Evolutionary conservation across 2,113 vertebrate genomes (phyloP).

Genomic region (Gadus macrocephalus): DNA sequence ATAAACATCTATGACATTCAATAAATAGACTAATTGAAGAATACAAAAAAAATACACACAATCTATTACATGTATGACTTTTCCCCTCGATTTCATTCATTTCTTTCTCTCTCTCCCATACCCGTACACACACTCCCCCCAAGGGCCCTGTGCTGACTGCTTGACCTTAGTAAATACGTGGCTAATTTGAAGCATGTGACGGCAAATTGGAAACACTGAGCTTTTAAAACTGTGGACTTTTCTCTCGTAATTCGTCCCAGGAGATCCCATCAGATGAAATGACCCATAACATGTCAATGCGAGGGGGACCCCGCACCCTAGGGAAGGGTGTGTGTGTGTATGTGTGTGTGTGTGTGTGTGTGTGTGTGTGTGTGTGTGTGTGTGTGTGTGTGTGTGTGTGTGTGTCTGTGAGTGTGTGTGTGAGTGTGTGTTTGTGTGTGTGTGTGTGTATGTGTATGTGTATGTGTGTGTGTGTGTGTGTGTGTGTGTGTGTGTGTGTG

Average conservation of each 20-base stretch:
- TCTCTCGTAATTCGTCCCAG: constrained; percentile 86
- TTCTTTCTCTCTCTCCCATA: constrained; percentile 4
- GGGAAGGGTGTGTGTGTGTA: constrained; percentile 6
- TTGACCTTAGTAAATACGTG: constrained; percentile 85
- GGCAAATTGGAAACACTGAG: constrained; percentile 86
- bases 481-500: neutral
- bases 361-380: too few species aligned
- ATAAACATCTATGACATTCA: too few species aligned
- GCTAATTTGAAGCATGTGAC: constrained; percentile 92
- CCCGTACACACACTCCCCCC: constrained; percentile 66
- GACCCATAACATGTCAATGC: constrained; percentile 75
- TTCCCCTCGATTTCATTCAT: too few species aligned
- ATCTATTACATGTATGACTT: too few species aligned
- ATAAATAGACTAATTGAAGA: too few species aligned
- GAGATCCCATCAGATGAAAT: constrained; percentile 80
- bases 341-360: neutral
- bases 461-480: neutral
- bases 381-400: neutral
- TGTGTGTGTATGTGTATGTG: neutral
- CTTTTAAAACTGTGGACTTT: constrained; percentile 85
- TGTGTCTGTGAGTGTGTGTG: neutral
- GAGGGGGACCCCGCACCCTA: constrained; percentile 44
- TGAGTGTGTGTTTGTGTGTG: neutral
- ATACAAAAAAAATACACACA: too few species aligned
- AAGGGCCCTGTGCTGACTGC: constrained; percentile 56